These are phyloP conservation scores for Erythrocercus mccallii DNA, from an alignment of 2,113 vertebrate species.

Conservation along the genomic window DNA sequence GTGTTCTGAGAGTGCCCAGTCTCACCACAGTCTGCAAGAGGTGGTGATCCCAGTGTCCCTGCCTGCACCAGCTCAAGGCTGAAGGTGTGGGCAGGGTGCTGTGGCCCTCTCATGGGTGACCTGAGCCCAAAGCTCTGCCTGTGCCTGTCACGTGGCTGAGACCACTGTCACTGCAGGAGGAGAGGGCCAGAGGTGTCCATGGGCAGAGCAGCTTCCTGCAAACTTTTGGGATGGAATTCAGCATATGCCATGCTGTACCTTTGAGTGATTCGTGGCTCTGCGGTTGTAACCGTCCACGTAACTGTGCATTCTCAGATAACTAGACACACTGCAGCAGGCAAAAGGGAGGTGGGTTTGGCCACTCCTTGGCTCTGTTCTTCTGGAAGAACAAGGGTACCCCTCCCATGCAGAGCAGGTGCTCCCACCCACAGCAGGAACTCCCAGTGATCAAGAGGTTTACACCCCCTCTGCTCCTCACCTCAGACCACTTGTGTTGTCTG, in stretches of 20 bases:
- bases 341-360: background rate
- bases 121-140: background rate
- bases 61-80: background rate
- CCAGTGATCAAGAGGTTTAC: background rate
- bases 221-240: background rate
- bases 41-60: fast-evolving
- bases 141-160: fast-evolving
- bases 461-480: background rate
- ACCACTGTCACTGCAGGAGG: background rate
- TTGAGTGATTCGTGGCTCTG: fast-evolving
- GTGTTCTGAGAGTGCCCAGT: too few species aligned
- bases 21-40: background rate
- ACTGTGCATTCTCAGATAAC: background rate
- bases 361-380: background rate
- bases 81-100: background rate
- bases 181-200: fast-evolving
- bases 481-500: background rate
- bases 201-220: background rate
- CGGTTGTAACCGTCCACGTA: background rate
- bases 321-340: fast-evolving
- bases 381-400: background rate
- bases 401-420: background rate
- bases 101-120: fast-evolving
- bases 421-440: background rate
- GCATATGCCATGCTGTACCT: fast-evolving